phyloP scores from a whole-genome alignment of 2,113 vertebrate genomes.

The Charadrius vociferus region DNA sequence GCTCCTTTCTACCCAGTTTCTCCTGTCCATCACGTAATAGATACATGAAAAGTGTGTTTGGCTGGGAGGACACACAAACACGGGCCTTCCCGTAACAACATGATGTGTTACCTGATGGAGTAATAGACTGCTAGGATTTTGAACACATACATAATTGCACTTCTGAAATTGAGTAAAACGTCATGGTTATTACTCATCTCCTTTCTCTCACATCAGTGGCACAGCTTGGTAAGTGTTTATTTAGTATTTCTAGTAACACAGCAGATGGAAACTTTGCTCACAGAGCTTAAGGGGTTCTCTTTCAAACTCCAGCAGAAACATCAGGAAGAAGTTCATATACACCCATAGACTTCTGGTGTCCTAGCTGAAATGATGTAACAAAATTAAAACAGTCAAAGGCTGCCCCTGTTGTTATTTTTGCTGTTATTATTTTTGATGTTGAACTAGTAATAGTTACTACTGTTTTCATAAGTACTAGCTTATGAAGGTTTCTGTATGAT shows the following conservation, averaged over 20 bases:
- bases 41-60: not conserved
- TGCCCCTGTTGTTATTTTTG: not conserved
- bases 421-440: not conserved
- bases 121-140: conserved; percentile 1
- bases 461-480: not conserved
- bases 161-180: not conserved
- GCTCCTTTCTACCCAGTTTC: conserved; percentile 19
- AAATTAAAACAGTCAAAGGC: not conserved
- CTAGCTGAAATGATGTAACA: not conserved
- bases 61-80: not conserved
- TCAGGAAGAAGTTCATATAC: not conserved
- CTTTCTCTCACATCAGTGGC: not conserved
- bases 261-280: not conserved
- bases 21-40: not conserved
- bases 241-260: not conserved
- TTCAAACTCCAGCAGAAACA: not conserved
- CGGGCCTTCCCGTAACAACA: not conserved
- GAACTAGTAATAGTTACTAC: not conserved
- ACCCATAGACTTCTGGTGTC: not conserved
- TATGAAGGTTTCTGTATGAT: not conserved
- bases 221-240: not conserved
- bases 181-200: not conserved
- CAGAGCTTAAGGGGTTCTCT: not conserved
- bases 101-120: not conserved
- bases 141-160: not conserved